Conservation (phyloP, 2,113 vertebrate species). For the Calonectris borealis region DNA sequence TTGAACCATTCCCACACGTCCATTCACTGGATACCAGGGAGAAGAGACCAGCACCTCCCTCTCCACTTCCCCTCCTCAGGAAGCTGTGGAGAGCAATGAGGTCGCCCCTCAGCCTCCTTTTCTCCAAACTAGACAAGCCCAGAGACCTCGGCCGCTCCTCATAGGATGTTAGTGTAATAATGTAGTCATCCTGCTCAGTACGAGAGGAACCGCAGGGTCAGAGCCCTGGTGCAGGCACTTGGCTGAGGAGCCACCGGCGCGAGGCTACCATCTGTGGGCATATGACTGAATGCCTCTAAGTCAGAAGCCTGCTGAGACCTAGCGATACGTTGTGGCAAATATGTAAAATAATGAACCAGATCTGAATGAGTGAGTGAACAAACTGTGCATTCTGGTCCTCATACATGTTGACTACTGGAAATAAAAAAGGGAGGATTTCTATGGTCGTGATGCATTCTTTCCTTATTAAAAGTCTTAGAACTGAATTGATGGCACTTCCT, state of each 20-base stretch:
- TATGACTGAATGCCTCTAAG: accelerated
- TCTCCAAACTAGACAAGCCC: not conserved
- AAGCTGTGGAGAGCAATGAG: not conserved
- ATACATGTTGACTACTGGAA: not conserved
- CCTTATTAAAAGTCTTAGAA: not conserved
- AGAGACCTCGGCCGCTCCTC: accelerated
- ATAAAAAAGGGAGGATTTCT: not conserved
- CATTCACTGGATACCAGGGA: too few species aligned
- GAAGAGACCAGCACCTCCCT: not conserved
- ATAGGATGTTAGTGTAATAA: too few species aligned
- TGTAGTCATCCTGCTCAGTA: not conserved
- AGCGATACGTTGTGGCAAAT: not conserved
- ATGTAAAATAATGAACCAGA: not conserved
- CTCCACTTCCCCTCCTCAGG: not conserved
- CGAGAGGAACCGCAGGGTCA: not conserved
- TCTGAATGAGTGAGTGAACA: not conserved
- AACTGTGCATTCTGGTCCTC: not conserved
- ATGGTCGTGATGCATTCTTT: not conserved
- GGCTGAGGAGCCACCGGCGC: not conserved
- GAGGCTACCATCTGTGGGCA: accelerated
- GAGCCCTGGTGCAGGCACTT: not conserved
- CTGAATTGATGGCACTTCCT: not conserved
- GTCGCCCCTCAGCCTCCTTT: not conserved
- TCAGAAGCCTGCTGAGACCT: not conserved
- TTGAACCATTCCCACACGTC: too few species aligned